Evolutionary conservation across 2,888 invertebrate species (phyloP), one percentile per base, ranked within the genome.

Genomic region (Adineta ricciae): DNA sequence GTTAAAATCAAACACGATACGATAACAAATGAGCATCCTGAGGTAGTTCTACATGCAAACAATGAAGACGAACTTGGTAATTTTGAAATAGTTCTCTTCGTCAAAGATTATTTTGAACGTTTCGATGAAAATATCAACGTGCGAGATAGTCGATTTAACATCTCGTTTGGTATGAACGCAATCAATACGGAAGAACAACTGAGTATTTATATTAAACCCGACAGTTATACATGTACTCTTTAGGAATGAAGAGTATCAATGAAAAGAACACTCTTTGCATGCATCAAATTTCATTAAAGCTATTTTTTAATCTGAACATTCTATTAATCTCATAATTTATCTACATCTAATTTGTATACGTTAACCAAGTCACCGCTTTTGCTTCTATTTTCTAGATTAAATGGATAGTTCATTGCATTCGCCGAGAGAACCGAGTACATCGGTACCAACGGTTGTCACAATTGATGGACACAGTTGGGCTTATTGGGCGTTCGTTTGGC

Each of bases 401-500:
- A 64, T 64, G 64, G 64, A 64, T 11, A 64, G 64, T 16, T 16
- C 32, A 2, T 16, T 4, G 16, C 9, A 64, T 64, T 78, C 73
- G 11, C 73, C 73, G 5, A 38, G 73, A 21, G 73, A 11, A 24
- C 41, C 73, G 41, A 64, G 27, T 8, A 64, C 64, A 64, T 78
- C 73, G n/a, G 41, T 24, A 78, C 73, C 73, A 8, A 2, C 14
- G 7, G 73, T 78, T 38, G 9, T 78, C 8, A 24, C 73, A 21
- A 9, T 78, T 16, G 73, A 78, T 78, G 38, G 38, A 0, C 73
- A 78, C 11, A 78, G 8, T 41, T 38, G 38, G 41, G 19, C 73
- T 0, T 78, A 78, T 41, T 38, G 73, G 73, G 73, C 73, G 41
- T 78, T 78, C n/a, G 41, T 78, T 78, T 78, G 73, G 73, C 73